phyloP scores from a whole-genome alignment of 2,888 invertebrate species.

The Diarsia mendica region DNA sequence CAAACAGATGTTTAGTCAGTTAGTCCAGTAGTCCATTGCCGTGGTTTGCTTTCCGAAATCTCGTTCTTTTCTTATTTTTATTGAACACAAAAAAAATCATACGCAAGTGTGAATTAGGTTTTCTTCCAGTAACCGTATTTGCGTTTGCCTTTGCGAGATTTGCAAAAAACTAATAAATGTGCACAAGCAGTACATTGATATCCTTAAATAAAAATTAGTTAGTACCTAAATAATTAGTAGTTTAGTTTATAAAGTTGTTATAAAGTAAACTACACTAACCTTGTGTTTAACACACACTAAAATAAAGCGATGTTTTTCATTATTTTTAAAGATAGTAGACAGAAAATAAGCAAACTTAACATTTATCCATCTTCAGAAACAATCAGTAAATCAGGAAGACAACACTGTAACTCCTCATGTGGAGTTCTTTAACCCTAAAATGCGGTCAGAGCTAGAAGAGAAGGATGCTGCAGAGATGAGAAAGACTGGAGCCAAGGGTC shows the following conservation, averaged over 20 bases:
- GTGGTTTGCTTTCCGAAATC: neutral
- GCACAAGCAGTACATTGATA: too few relatives aligned
- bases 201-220: too few relatives aligned
- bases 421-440: conserved; percentile 94
- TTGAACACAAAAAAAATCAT: neutral
- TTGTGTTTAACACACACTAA: too few relatives aligned
- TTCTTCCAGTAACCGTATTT: neutral
- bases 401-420: conserved; percentile 91
- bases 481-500: conserved; percentile 91
- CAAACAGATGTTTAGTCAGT: neutral
- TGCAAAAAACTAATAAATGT: neutral
- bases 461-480: conserved; percentile 91
- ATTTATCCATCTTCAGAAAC: conserved; percentile 75
- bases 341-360: neutral
- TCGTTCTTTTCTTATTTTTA: neutral
- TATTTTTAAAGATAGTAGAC: neutral
- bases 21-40: neutral
- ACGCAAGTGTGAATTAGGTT: neutral
- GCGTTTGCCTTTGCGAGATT: neutral
- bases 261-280: too few relatives aligned
- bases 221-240: too few relatives aligned
- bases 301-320: too few relatives aligned
- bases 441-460: conserved; percentile 91
- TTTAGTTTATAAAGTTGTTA: too few relatives aligned
- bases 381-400: conserved; percentile 86